Base-by-base conservation (phyloP, 2,113 vertebrate genomes). In the Regulus satrapa region DNA sequence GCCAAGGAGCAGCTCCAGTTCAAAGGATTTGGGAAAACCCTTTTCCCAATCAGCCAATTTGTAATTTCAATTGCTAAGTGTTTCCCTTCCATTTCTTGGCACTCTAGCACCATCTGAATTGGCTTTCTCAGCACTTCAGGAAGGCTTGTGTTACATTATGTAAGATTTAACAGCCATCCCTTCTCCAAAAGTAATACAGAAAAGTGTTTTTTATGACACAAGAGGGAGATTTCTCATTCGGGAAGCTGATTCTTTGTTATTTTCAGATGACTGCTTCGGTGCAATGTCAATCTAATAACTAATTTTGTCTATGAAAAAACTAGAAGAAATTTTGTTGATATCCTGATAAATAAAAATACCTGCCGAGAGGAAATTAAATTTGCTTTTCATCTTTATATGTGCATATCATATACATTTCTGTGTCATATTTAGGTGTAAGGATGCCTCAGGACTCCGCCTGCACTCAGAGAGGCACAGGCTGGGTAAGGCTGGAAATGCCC, bases 221-320 rank as follows among this genome's bases (percentile, higher is more conserved):
- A 72, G 78, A 85, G 89, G 78, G 92, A 93, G 89, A 88, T 85
- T 95, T 82, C 81, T 95, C 88, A 63, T 79, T 85, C 92, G 66
- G 92, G 74, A 91, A 68, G 54, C 58, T 19, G 36, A 41, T 82
- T 64, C 69, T 81, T 89, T 55, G 36, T 36, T 85, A 67, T 49
- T 91, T 72, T 62, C 15, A 40, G 64, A 41, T 8, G 48, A 61
- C 45, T 78, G 56, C 82, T 56, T 82, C 2, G 2, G 23, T 78
- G 36, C 28, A 20, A 29, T 85, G 88, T 89, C 21, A 31, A 68
- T 58, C 31, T 88, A 64, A 15, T 51, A 79, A 82, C 32, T 81
- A 8, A 38, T 59, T 45, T 59, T 69, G n/a, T 49, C 52, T 31
- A 14, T 29, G 17, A 76, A 58, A 89, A 88, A 59, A 18, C 1